These are phyloP conservation scores for Pseudorhiza aurosa DNA, from an alignment of 30 jellyfish, hydroid and myxozoan genomes.

Conservation along the genomic window DNA sequence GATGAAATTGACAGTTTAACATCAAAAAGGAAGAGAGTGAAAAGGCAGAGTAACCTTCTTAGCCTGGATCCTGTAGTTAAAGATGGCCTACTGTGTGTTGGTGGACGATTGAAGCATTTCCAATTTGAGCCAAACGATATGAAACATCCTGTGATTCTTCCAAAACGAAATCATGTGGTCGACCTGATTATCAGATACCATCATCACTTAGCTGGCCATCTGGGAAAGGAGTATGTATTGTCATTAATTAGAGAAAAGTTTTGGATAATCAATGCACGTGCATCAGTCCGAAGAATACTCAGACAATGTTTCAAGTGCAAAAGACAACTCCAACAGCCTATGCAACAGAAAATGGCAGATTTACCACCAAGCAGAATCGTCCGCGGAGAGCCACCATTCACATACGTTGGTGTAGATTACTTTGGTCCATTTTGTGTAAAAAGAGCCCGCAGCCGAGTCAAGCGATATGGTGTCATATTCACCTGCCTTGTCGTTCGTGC, in stretches of 20 bases:
- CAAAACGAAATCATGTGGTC: slow-evolving; percentile 9
- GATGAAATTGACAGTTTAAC: slow-evolving; percentile 38
- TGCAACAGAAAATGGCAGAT: slow-evolving; percentile 53
- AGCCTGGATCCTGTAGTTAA: neutral
- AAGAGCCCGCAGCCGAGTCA: slow-evolving; percentile 23
- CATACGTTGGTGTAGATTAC: slow-evolving; percentile 49
- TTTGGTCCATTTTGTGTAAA: slow-evolving; percentile 58
- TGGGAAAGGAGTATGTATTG: neutral
- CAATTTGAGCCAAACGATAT: neutral
- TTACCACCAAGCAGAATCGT: slow-evolving; percentile 30
- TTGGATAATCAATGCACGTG: slow-evolving; percentile 52
- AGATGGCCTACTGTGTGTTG: slow-evolving; percentile 2
- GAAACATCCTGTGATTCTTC: slow-evolving; percentile 16
- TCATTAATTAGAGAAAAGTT: slow-evolving; percentile 20
- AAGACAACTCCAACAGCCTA: slow-evolving; percentile 25
- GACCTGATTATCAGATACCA: slow-evolving; percentile 9
- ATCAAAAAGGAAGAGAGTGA: neutral
- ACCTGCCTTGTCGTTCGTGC: slow-evolving; percentile 59
- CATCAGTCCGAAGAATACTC: slow-evolving; percentile 25
- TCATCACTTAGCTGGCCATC: neutral
- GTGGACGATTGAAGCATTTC: slow-evolving; percentile 12
- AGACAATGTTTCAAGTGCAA: slow-evolving; percentile 23
- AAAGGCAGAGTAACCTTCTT: neutral
- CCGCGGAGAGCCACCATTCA: slow-evolving; percentile 45
- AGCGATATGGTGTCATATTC: slow-evolving; percentile 48